phyloP scores from a whole-genome alignment of 2,113 vertebrate species.

The Cephalopholis sonnerati region DNA sequence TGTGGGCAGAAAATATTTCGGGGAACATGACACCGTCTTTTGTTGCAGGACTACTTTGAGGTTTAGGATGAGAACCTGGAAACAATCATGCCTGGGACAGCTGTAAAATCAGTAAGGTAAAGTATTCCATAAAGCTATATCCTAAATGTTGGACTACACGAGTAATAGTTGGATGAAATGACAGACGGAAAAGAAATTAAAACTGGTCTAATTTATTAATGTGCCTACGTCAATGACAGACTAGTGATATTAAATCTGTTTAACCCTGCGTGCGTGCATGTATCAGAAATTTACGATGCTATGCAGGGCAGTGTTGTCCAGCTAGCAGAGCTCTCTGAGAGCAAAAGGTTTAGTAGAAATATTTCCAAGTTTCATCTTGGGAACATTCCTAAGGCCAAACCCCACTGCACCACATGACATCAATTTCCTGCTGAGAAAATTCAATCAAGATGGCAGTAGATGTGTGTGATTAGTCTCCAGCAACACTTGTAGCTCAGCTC shows the following conservation, averaged over 20 bases:
- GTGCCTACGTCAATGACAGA: neutral
- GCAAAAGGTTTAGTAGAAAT: neutral
- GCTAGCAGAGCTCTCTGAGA: neutral
- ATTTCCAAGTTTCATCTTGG: slow-evolving; percentile 51
- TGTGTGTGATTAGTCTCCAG: slow-evolving; percentile 41
- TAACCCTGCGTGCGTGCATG: neutral
- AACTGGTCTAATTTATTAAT: neutral
- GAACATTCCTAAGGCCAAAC: slow-evolving; percentile 67
- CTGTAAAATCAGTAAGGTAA: neutral
- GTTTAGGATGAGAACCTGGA: neutral
- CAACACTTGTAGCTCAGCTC: slow-evolving; percentile 12
- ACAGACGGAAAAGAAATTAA: neutral
- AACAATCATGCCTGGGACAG: neutral
- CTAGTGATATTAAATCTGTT: neutral
- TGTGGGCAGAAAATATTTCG: slow-evolving; percentile 7
- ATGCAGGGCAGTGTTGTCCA: rapidly evolving
- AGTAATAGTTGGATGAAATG: neutral
- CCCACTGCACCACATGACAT: slow-evolving; percentile 66
- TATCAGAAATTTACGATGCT: neutral
- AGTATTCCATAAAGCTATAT: neutral
- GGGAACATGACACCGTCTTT: slow-evolving; percentile 2
- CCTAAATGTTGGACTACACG: too few species aligned
- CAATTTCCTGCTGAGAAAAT: slow-evolving; percentile 73
- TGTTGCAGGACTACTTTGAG: neutral
- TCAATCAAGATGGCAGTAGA: slow-evolving; percentile 67